A percentile compares a stretch with the other conserved stretches of the same genome.
These are phyloP conservation scores for Brachypterus glaber DNA, from an alignment of 2,888 invertebrate species.

Conservation along the genomic window DNA sequence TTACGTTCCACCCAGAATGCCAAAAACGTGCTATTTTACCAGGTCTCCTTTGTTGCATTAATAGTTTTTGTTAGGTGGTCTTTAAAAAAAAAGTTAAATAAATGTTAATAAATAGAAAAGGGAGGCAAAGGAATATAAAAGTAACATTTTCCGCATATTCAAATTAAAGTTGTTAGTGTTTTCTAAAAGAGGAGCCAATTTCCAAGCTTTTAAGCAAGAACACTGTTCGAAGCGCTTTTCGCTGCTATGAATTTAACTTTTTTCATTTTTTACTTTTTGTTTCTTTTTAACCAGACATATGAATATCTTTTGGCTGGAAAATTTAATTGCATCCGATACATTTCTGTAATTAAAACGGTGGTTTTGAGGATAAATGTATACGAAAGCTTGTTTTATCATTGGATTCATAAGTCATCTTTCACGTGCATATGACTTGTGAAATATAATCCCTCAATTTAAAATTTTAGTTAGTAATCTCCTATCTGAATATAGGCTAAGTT, in stretches of 20 bases:
- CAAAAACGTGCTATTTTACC: too few species aligned
- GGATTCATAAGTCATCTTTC: too few species aligned
- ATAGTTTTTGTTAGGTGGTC: too few species aligned
- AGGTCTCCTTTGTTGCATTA: too few species aligned
- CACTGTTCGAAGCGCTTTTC: not conserved
- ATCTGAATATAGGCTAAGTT: too few species aligned
- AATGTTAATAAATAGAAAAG: constrained; percentile 4
- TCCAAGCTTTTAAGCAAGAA: constrained; percentile 3
- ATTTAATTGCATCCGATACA: constrained; percentile 11
- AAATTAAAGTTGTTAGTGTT: constrained; percentile 9
- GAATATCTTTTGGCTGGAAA: constrained; percentile 9
- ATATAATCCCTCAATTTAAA: too few species aligned
- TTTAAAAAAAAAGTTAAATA: not conserved
- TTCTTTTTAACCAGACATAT: not conserved
- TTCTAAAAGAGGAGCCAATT: not conserved
- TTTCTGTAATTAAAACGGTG: constrained; percentile 9
- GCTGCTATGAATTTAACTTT: constrained; percentile 7
- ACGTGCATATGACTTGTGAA: too few species aligned
- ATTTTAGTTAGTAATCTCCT: too few species aligned
- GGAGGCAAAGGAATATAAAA: constrained; percentile 8
- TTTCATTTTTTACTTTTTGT: constrained; percentile 9
- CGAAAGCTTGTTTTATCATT: not conserved
- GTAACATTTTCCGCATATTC: constrained; percentile 8
- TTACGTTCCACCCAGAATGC: too few species aligned
- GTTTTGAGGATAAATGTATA: not conserved